Base-by-base conservation (phyloP, 2,888 invertebrate species). In the Trisateles emortualis region DNA sequence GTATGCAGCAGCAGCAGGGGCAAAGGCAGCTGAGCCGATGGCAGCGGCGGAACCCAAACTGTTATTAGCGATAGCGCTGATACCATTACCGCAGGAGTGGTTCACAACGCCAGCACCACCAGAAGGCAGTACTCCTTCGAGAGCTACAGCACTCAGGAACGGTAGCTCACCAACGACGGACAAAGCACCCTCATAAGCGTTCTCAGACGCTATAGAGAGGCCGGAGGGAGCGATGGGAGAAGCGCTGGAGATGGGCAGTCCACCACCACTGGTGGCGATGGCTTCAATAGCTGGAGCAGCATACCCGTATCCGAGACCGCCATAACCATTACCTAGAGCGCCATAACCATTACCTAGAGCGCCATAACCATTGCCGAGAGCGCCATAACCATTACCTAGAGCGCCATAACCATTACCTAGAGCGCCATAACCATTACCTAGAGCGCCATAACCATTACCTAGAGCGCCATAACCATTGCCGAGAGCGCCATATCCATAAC, bases 201-300 rank as follows among this genome's bases (percentile, higher is more conserved):
- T 79, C 48, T 83, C 82, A 3, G 82, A 81, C 2, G 64, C 43
- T 0, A 79, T 70, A 13, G 70, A 58, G 8, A 83, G 42, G 8
- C 74, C 74, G 14, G 60, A 63, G 1, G 83, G 81, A 6, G 69
- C 49, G 38, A 68, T 58, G 10, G 64, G 57, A 2, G 80, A 72
- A n/a, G 56, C 52, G 52, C 73, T 77, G 49, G 68, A 58, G 14
- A 72, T 64, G 2, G 67, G 36, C 13, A 77, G 59, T 10, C 65
- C 68, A 5, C 74, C 76, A n/a, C 78, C 78, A 46, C 68, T 75
- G 35, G 78, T 60, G 1, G 60, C 38, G 6, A 39, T 35, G 36
- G 45, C 16, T 8, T 57, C 57, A 4, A 53, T 30, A 8, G 17
- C 38, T 8, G 44, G 9, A 8, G 11, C 19, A 14, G 26, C 26